phyloP scores from a whole-genome alignment of 2,888 invertebrate genomes.

The Luperina testacea region DNA sequence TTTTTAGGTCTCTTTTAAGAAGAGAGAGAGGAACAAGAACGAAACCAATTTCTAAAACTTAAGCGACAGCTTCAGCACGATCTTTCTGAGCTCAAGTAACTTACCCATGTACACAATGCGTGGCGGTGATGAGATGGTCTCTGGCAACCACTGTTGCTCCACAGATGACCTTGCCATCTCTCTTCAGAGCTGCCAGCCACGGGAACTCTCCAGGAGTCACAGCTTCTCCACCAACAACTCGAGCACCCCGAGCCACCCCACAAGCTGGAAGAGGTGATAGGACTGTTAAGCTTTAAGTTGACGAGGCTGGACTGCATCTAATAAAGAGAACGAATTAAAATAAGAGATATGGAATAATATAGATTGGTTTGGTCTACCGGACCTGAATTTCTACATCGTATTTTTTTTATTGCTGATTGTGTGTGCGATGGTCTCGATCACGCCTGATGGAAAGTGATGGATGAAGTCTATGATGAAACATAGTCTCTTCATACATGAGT shows the following conservation, averaged over 20 bases:
- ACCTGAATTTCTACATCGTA: background rate
- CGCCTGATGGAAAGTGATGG: background rate
- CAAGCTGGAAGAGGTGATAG: constrained; percentile 84
- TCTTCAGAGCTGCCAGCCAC: constrained; percentile 93
- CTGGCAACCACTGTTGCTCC: constrained; percentile 93
- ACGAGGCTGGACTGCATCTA: background rate
- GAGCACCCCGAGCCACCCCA: constrained; percentile 88
- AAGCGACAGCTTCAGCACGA: background rate
- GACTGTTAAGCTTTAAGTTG: background rate
- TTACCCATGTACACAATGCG: constrained; percentile 94
- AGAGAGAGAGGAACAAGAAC: background rate
- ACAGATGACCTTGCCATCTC: constrained; percentile 92
- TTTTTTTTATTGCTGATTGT: background rate
- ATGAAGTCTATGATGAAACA: background rate
- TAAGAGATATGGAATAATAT: background rate
- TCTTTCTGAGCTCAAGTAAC: constrained; percentile 59
- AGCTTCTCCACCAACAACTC: constrained; percentile 93
- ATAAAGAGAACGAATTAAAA: background rate
- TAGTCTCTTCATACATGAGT: background rate
- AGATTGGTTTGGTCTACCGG: background rate
- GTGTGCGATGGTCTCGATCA: background rate
- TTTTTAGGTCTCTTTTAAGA: background rate
- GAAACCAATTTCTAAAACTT: background rate
- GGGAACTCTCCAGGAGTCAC: constrained; percentile 93
- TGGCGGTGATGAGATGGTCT: constrained; percentile 93